These are phyloP conservation scores for Cherax destructor DNA, from an alignment of 1,140 invertebrate species.

Conservation along the genomic window DNA sequence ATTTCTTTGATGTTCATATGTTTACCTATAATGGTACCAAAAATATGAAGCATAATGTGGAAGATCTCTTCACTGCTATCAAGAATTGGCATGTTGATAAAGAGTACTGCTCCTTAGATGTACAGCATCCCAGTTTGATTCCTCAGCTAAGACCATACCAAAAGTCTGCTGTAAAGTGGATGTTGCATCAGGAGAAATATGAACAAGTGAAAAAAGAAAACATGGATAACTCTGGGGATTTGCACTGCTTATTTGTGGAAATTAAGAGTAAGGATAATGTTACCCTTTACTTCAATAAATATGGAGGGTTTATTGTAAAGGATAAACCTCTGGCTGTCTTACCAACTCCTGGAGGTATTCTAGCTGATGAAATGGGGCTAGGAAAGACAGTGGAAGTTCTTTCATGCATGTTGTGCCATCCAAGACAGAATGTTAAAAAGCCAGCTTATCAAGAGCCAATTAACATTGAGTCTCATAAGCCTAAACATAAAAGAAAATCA, in stretches of 20 bases:
- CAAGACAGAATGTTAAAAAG: slow-evolving; percentile 74
- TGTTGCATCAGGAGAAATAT: slow-evolving; percentile 79
- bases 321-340: slow-evolving; percentile 74
- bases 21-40: slow-evolving; percentile 40
- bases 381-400: slow-evolving; percentile 89
- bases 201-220: slow-evolving; percentile 2
- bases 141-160: slow-evolving; percentile 82
- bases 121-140: slow-evolving; percentile 78
- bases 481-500: slow-evolving; percentile 37
- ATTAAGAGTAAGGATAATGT: slow-evolving; percentile 75
- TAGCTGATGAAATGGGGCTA: slow-evolving; percentile 91
- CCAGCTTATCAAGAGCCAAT: slow-evolving; percentile 72
- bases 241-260: slow-evolving; percentile 75
- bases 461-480: slow-evolving; percentile 35
- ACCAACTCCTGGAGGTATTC: slow-evolving; percentile 82
- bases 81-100: slow-evolving; percentile 75
- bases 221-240: background rate
- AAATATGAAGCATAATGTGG: slow-evolving; percentile 75
- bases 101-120: slow-evolving; percentile 46
- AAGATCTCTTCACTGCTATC: slow-evolving; percentile 75
- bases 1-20: slow-evolving; percentile 49
- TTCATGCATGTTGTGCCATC: slow-evolving; percentile 81
- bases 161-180: slow-evolving; percentile 82
- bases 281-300: slow-evolving; percentile 79
- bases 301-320: slow-evolving; percentile 75